Conservation (phyloP, 2,888 invertebrate species). For the Tridacna gigas region DNA sequence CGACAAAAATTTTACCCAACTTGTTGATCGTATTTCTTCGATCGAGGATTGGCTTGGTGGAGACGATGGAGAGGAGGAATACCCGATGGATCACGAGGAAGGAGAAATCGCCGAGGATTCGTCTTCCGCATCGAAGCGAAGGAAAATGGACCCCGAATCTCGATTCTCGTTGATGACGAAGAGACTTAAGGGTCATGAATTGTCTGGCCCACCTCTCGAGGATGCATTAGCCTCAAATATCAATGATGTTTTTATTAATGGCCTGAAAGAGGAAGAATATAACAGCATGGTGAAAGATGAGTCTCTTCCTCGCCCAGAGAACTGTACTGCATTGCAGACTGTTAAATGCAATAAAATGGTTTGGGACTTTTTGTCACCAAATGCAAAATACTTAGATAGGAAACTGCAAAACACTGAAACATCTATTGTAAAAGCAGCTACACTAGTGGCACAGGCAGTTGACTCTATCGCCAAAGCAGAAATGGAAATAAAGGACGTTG, state of each 20-base stretch:
- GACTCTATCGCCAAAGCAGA: conserved; percentile 2
- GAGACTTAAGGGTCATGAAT: conserved; percentile 4
- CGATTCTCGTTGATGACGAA: conserved; percentile 13
- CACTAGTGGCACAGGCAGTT: conserved; percentile 1
- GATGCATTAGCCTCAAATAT: too few relatives aligned
- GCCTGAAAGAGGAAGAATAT: too few relatives aligned
- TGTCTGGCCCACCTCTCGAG: conserved; percentile 10
- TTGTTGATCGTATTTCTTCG: background rate
- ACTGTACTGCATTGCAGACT: conserved; percentile 8
- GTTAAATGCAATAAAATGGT: conserved; percentile 21
- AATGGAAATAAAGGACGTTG: background rate
- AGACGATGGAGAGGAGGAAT: too few relatives aligned
- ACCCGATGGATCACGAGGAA: too few relatives aligned
- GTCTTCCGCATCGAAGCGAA: too few relatives aligned
- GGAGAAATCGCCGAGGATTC: too few relatives aligned
- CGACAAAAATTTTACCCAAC: background rate
- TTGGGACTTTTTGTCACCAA: conserved; percentile 5
- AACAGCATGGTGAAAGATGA: conserved; percentile 11
- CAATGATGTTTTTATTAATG: too few relatives aligned
- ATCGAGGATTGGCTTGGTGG: too few relatives aligned
- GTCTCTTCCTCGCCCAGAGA: conserved; percentile 10
- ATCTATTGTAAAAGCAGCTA: too few relatives aligned
- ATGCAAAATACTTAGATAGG: too few relatives aligned
- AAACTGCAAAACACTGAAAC: too few relatives aligned
- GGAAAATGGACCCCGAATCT: background rate